Base-by-base conservation (phyloP, 2,888 invertebrate genomes). In the Scrobipalpa atriplicella region DNA sequence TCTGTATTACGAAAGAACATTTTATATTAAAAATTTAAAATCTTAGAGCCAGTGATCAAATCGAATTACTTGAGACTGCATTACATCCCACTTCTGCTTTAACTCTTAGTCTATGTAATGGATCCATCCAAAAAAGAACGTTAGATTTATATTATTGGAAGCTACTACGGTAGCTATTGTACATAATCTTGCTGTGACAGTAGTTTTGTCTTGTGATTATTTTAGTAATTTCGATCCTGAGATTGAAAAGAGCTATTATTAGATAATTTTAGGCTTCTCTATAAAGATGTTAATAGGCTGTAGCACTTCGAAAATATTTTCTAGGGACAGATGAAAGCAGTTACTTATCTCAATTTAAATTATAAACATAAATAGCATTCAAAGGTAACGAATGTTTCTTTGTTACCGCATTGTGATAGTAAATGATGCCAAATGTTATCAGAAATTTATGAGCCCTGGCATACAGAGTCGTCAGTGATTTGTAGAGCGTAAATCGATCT, bases 51-150 rank as follows among this genome's bases (percentile, higher is more conserved):
- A 89, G 85, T 87, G 87, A 89, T 85, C 83, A 83, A 85, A 82
- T 81, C 77, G 78, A 83, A 82, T 79, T 73, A 73, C 77, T 81
- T 76, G 79, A 86, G 84, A 85, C 82, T 82, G 84, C 73, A 73
- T 78, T 76, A 80, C 82, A 83, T 83, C 81, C 77, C 81, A 79
- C 78, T 81, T 81, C 80, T 81, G 81, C 80, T 84, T 78, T 78
- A 81, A 74, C 16, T 54, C 75, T 73, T 79, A 80, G 75, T 78
- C 75, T 71, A 72, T 78, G 83, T 83, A 88, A 87, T 85, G 81
- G 85, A 84, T 89, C 90, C 89, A 89, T 89, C 90, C 90, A 89
- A 16, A 39, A 43, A 77, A 79, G 78, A 83, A 85, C 81, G 78
- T 78, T 84, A 86, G 81, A 79, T 80, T 54, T 83, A 77, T 73